Evolutionary conservation across 2,797 vertebrate genomes (phyloP), one percentile per base, ranked within the genome.

Genomic region (Pogonophryne albipinna): DNA sequence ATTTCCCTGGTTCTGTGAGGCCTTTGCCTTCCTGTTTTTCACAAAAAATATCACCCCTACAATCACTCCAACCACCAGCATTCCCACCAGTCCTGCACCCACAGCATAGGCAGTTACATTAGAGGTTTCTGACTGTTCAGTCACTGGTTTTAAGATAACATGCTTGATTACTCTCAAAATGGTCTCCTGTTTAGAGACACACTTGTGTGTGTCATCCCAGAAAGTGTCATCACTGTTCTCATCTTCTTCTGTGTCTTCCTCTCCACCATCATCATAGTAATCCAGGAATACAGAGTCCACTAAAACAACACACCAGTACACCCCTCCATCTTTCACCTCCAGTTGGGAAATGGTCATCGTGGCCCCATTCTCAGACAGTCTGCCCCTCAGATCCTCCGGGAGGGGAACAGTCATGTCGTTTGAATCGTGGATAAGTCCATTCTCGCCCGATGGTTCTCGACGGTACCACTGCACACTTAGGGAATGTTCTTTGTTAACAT

Each of bases 381-480:
- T 87, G 47, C 66, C 80, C 1, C 14, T 75, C 56, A 94, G 86
- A 41, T 90, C 85, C 10, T 69, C 20, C 2, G 89, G 90, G 20
- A 82, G 1, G 14, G 27, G 0, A 61, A 80, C 8, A 10, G 59
- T 80, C 4, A 74, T 1, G 6, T 93, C 76, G 0, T 27, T 58
- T 0, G 88, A 73, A 82, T 94, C 77, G 4, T 63, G 50, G 41
- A 95, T 81, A 0, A 89, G 70, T 31, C 88, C 41, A 2, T 80
- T 47, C 19, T 74, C 34, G 0, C 71, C 81, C 1, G 57, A 5
- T 8, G 47, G 20, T 13, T 42, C 63, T 1, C n/a, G 44, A 13
- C 77, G 90, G 66, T 92, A 83, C 95, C 95, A 96, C 71, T 74
- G 88, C 73, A 95, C 81, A 2, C 17, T 89, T 8, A 62, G 16